Evolutionary conservation across 2,888 invertebrate species (phyloP), one percentile per base, ranked within the genome.

Genomic region (Drosophila tripunctata): DNA sequence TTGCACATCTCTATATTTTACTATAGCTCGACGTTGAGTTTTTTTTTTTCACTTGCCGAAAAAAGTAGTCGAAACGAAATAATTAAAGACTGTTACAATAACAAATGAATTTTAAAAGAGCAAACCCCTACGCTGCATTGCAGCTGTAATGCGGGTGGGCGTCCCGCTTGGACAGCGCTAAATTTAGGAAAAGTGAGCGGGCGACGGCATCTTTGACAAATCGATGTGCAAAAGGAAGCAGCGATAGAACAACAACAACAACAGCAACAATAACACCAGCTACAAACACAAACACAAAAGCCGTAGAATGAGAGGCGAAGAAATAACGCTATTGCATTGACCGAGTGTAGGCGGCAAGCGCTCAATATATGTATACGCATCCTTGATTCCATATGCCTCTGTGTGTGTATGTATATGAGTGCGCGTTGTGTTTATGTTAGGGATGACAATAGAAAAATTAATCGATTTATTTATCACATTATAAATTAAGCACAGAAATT

Each of bases 121-220:
- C 27, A 44, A 35, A 47, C 52, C 14, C 43, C 24, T 38, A 52
- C 54, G 47, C 43, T 40, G 17, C 33, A 24, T 40, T 30, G 41
- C 24, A 31, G 19, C 15, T 56, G 7, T 15, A 55, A 45, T 33
- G 48, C 58, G 48, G 12, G 64, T 61, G 58, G 67, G 67, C 70
- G 63, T 75, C 58, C 19, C 41, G 35, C 36, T 65, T 33, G 45
- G 41, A 48, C 31, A 43, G 47, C 21, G 60, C 67, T 78, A 73
- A 48, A 68, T 67, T 66, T 76, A 78, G 78, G 62, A 27, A n/a
- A n/a, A 45, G 10, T 55, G 62, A 69, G 51, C 75, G 40, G 62
- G 55, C 65, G 61, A 66, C 56, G 62, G 55, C 65, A 58, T 68
- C 56, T 63, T 81, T 84, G 83, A 84, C 63, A 83, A 83, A 83